Conservation (phyloP, 2,113 vertebrate genomes). For the Pseudopodoces humilis region DNA sequence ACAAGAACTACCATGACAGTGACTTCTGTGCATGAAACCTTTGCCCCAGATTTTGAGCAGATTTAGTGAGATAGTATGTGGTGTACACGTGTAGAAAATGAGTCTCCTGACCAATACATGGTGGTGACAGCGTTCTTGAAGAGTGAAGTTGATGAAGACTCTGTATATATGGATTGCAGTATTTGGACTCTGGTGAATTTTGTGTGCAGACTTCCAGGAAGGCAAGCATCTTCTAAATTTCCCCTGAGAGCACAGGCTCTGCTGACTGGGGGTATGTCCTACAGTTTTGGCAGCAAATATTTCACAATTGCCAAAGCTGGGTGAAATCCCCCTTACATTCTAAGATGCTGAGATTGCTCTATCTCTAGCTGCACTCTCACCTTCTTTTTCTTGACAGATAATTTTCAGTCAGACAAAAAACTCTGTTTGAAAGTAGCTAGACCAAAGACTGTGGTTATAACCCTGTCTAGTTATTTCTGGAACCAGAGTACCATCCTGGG, state of each 20-base stretch:
- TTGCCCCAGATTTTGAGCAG: not conserved
- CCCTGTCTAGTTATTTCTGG: not conserved
- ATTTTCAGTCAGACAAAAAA: not conserved
- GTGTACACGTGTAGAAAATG: not conserved
- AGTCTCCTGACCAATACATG: not conserved
- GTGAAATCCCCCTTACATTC: not conserved
- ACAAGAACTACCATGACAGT: not conserved
- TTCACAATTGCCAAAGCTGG: not conserved
- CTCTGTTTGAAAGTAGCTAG: not conserved
- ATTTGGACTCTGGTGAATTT: not conserved
- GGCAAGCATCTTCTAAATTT: not conserved
- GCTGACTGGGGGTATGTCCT: not conserved
- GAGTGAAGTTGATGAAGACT: rapidly evolving
- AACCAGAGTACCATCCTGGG: not conserved
- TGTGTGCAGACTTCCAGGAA: not conserved
- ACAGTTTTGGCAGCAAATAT: not conserved
- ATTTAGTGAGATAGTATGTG: not conserved
- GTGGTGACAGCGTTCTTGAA: not conserved
- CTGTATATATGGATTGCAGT: not conserved
- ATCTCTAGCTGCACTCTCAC: not conserved
- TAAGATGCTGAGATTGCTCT: not conserved
- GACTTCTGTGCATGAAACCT: not conserved
- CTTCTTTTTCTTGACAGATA: not conserved
- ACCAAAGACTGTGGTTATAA: not conserved
- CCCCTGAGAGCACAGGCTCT: not conserved